Percentiles rank a stretch among this genome's conserved stretches.
Evolutionary conservation across 1,140 invertebrate genomes (phyloP).

Genomic region (Charaxes varanes): DNA sequence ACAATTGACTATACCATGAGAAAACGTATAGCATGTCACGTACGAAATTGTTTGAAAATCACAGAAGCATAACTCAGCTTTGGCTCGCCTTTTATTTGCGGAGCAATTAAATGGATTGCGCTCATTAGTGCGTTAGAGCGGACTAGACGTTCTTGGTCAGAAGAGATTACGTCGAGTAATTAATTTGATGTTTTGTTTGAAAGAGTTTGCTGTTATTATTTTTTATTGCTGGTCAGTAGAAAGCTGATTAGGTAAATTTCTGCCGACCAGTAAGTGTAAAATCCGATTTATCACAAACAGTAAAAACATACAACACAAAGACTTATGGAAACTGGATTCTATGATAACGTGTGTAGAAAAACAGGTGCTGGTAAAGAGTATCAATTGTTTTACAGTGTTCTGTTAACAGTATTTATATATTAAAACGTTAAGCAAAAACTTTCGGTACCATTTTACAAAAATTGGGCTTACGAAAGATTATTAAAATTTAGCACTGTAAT

Average conservation of each 20-base stretch:
- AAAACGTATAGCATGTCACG: slow-evolving; percentile 24
- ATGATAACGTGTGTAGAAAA: too few relatives aligned
- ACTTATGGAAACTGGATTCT: too few relatives aligned
- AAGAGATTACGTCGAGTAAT: slow-evolving; percentile 10
- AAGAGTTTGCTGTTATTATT: slow-evolving; percentile 2
- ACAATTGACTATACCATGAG: slow-evolving; percentile 15
- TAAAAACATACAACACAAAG: too few relatives aligned
- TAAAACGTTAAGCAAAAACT: too few relatives aligned
- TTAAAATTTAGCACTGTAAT: too few relatives aligned
- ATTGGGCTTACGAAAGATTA: too few relatives aligned
- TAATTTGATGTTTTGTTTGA: slow-evolving; percentile 9
- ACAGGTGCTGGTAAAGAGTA: too few relatives aligned
- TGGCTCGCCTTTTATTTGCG: slow-evolving; percentile 21
- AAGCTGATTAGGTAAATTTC: background rate
- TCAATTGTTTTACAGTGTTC: too few relatives aligned
- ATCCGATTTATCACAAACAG: too few relatives aligned
- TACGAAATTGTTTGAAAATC: slow-evolving; percentile 13
- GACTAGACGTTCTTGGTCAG: slow-evolving; percentile 15
- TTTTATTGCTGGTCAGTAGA: slow-evolving; percentile 1
- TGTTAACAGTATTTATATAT: too few relatives aligned
- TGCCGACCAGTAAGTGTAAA: too few relatives aligned
- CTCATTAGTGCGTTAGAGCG: slow-evolving; percentile 27
- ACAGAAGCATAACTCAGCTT: slow-evolving; percentile 11
- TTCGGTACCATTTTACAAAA: too few relatives aligned
- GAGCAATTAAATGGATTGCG: slow-evolving; percentile 28